Evolutionary conservation across 2,888 invertebrate species (phyloP), one percentile per base, ranked within the genome.

Genomic region (Hedya salicella): DNA sequence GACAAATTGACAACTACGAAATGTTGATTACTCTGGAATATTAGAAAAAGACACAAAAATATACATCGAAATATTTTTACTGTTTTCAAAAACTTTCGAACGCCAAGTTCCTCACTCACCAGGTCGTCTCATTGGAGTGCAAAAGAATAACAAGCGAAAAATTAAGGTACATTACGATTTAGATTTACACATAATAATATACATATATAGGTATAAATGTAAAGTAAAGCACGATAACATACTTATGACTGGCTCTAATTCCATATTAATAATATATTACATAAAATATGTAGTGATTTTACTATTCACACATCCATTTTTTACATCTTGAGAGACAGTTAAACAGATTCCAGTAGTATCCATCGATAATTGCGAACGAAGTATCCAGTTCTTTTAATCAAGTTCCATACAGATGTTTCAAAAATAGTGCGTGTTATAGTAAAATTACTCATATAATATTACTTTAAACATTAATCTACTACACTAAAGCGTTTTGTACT

Each of bases 401-500:
- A 25, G 25, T 25, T 25, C 25, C 4, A 25, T 6, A 6, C 4
- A 25, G 25, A 25, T 25, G 25, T 25, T n/a, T n/a, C 25, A 25
- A 11, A 36, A 40, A 39, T 17, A 32, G n/a, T 48, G 14, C 11
- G 42, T 8, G 8, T 30, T n/a, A 25, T 46, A 46, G 25, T 40
- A 13, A 25, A 46, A 36, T 48, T 17, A 42, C n/a, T 6, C 25
- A 19, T 19, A 50, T 4, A 50, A n/a, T 46, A 36, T 46, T 8
- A 11, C 17, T 6, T 11, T 6, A 30, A 5, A 25, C 16, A 19
- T 11, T 44, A 49, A 48, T 53, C n/a, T 62, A 62, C 17, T 60
- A 54, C 61, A 39, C 68, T 69, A 67, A 68, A 62, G 64, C 61
- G 56, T 64, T 65, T 68, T 61, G 60, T 68, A 68, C 60, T 63